A percentile compares a stretch with the other conserved stretches of the same genome.
Evolutionary conservation across 2,113 vertebrate species (phyloP).

Genomic region (Procavia capensis): DNA sequence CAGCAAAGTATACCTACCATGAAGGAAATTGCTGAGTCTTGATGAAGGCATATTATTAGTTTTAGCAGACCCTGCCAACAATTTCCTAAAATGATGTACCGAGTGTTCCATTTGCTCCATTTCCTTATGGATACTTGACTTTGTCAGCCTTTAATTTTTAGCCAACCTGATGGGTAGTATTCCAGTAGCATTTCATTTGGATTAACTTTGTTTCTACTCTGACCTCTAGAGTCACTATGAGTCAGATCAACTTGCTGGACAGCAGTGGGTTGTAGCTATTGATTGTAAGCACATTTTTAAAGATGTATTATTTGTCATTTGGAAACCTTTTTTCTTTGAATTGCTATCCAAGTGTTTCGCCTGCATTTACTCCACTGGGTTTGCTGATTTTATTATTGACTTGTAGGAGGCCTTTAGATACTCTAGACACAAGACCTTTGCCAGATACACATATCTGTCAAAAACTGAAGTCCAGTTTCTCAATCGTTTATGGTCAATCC

Average conservation of each 20-base stretch:
- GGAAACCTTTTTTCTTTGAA: neutral
- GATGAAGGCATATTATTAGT: neutral
- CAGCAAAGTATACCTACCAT: too few species aligned
- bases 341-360: neutral
- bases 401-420: neutral
- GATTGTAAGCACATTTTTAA: neutral
- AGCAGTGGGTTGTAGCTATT: too few species aligned
- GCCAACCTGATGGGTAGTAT: neutral
- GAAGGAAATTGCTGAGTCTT: neutral
- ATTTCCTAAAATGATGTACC: neutral
- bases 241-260: too few species aligned
- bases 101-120: too few species aligned
- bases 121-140: too few species aligned
- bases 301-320: neutral
- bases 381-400: neutral
- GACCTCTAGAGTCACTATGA: too few species aligned
- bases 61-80: neutral
- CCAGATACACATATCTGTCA: neutral
- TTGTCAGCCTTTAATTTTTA: neutral
- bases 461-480: neutral
- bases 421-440: neutral
- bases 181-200: neutral
- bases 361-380: neutral
- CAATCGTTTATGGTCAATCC: neutral
- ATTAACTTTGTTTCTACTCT: neutral